A percentile compares a stretch with the other conserved stretches of the same genome.
Conservation (phyloP, 2,888 invertebrate genomes). For the Rotaria macrura region DNA sequence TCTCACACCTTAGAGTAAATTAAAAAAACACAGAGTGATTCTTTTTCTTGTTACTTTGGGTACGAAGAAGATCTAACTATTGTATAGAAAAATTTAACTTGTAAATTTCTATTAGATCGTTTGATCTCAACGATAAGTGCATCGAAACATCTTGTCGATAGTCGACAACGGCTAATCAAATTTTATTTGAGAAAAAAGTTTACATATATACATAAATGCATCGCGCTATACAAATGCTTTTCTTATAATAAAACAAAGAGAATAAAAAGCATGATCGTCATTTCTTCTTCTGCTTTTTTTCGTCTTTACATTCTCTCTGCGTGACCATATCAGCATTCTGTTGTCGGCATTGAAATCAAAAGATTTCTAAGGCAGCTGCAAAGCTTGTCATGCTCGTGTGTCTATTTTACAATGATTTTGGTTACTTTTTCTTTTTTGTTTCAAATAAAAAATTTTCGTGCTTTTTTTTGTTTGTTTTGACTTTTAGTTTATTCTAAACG, state of each 20-base stretch:
- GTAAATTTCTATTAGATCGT: background rate
- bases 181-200: background rate
- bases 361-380: background rate
- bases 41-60: background rate
- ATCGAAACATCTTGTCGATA: background rate
- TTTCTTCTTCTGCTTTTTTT: background rate
- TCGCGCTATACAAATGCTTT: conserved; percentile 1
- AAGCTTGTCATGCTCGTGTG: background rate
- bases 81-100: background rate
- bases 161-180: conserved; percentile 8
- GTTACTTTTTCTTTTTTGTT: background rate
- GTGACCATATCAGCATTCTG: conserved; percentile 4
- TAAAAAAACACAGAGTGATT: background rate
- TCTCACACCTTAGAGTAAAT: background rate
- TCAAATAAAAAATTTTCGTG: background rate
- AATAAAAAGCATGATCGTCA: background rate
- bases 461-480: background rate
- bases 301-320: background rate
- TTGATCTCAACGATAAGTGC: conserved; percentile 6
- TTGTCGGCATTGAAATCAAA: conserved; percentile 1
- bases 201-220: background rate
- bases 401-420: background rate
- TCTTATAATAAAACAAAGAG: background rate
- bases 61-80: too few species aligned
- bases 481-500: background rate